Evolutionary conservation across 2,797 vertebrate species (phyloP).

Genomic region (Girardinus metallicus): DNA sequence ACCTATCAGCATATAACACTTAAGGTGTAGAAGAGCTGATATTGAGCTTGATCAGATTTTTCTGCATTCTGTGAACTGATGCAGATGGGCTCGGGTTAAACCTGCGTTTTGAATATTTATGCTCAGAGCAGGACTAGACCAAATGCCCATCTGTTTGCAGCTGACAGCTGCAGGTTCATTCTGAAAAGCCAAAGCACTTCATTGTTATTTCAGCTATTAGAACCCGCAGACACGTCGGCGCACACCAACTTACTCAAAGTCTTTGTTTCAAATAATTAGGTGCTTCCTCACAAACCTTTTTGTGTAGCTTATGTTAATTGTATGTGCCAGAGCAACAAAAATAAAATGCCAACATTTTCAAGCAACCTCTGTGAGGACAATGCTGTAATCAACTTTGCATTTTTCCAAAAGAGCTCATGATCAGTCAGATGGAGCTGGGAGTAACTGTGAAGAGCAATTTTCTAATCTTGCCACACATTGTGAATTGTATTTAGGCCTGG

Average conservation of each 20-base stretch:
- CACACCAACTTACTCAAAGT: not conserved
- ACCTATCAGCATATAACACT: not conserved
- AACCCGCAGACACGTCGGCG: not conserved
- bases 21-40: not conserved
- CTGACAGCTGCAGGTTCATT: not conserved
- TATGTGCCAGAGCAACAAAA: not conserved
- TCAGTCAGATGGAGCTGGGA: not conserved
- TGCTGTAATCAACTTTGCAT: not conserved
- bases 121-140: not conserved
- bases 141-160: constrained; percentile 2
- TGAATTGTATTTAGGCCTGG: not conserved
- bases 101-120: not conserved
- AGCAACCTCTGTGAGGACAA: not conserved
- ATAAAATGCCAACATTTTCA: not conserved
- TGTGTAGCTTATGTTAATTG: not conserved
- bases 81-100: not conserved
- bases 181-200: not conserved
- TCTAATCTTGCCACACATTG: not conserved
- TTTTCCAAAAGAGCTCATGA: not conserved
- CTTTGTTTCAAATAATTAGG: not conserved
- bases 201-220: not conserved
- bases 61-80: not conserved
- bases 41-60: not conserved
- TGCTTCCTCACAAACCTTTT: not conserved
- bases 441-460: not conserved